phyloP scores from a whole-genome alignment of 2,888 invertebrate species.

The Agrenia bidenticulata region DNA sequence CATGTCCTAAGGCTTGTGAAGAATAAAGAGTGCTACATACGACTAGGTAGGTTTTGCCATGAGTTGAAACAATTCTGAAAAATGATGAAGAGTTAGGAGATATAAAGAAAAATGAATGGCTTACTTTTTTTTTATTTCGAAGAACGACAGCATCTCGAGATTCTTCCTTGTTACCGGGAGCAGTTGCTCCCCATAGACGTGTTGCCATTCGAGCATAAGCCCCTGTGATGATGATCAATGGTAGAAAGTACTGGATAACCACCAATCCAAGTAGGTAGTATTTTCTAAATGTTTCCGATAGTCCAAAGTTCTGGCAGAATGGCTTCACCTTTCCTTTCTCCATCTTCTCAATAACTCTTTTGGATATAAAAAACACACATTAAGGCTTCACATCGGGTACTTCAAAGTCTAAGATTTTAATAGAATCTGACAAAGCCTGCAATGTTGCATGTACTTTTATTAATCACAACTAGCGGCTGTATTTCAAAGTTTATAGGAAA shows the following conservation, averaged over 20 bases:
- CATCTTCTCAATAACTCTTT: constrained; percentile 40
- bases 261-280: constrained; percentile 53
- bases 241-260: constrained; percentile 69
- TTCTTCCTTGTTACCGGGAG: constrained; percentile 75
- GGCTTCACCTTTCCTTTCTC: constrained; percentile 53
- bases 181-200: constrained; percentile 36
- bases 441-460: no score
- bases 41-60: no score
- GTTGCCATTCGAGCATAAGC: constrained; percentile 63
- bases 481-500: no score
- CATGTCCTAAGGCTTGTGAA: no score
- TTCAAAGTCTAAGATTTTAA: no score
- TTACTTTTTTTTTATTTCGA: constrained; percentile 79
- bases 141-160: constrained; percentile 75
- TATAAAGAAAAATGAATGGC: no score
- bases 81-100: no score
- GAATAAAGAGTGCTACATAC: no score
- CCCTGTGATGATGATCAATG: constrained; percentile 76
- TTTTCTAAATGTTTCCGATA: constrained; percentile 50
- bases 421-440: no score
- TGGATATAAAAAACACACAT: background rate
- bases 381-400: background rate
- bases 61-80: no score
- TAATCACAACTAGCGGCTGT: no score
- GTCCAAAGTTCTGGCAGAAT: constrained; percentile 55